These are phyloP conservation scores for Pteropus rufus DNA, from an alignment of 2,797 vertebrate genomes.

Conservation along the genomic window DNA sequence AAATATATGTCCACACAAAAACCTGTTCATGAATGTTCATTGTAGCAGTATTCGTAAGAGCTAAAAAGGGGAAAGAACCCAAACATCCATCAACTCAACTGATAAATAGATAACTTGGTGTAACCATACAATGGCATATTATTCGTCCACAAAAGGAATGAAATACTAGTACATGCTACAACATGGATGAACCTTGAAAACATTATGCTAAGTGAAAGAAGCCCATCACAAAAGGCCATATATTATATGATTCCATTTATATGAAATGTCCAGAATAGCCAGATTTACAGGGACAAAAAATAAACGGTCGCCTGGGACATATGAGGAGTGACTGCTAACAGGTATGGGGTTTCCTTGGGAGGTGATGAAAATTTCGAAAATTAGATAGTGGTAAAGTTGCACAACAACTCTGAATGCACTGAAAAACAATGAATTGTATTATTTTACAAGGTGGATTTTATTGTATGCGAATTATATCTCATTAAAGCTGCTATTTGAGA, in stretches of 20 bases:
- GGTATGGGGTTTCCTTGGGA: background rate
- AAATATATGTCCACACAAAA: background rate
- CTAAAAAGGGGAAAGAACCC: background rate
- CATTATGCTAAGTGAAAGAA: background rate
- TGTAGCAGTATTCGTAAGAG: background rate
- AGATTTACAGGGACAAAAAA: background rate
- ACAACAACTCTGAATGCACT: background rate
- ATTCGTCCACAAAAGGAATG: background rate
- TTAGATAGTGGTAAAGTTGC: background rate
- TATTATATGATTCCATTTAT: background rate
- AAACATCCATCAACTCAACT: background rate
- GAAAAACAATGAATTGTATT: background rate
- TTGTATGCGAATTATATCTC: background rate
- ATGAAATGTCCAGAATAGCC: background rate
- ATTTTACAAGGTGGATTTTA: background rate
- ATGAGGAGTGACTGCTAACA: background rate
- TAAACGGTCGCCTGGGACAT: background rate
- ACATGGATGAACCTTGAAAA: background rate
- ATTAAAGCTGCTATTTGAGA: background rate
- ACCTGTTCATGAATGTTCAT: background rate
- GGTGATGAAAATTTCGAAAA: conserved; percentile 14
- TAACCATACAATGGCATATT: background rate
- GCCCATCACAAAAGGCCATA: background rate
- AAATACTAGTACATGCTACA: background rate
- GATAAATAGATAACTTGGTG: background rate